Evolutionary conservation across 2,113 vertebrate genomes (phyloP), one percentile per base, ranked within the genome.

Genomic region (Zootoca vivipara): DNA sequence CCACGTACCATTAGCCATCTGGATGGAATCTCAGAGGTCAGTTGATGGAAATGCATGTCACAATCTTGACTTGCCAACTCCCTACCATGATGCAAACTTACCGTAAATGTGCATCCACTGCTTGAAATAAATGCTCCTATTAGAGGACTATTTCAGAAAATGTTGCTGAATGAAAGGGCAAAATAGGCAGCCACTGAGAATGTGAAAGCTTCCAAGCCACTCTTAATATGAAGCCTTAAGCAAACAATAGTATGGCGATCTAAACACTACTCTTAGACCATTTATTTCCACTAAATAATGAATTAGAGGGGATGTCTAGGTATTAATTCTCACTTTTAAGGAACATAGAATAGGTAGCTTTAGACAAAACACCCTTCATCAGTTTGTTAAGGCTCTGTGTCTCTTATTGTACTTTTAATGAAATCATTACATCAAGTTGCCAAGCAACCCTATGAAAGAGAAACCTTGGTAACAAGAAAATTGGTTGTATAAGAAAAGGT

Each of bases 381-480:
- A 89, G 64, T 78, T 84, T 82, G 87, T 62, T 81, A 85, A 20
- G 5, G 81, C 91, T 79, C 82, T 83, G 78, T 30, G 42, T 65
- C 73, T 64, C 72, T 30, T 42, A 81, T 69, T 85, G 28, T 81
- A 92, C 46, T 89, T 85, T 89, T 86, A 83, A 90, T 20, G 84
- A 91, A 83, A 84, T 69, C 3, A 5, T 35, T 81, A 70, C 74
- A 89, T 83, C 83, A 72, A 81, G 83, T 15, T 94, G 90, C 77
- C 77, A 89, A 87, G 80, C 58, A 86, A 75, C 30, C 80, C 46
- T 0, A 12, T 1, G 46, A 88, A 93, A 80, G 0, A 24, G 85
- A 46, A 0, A 0, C 30, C 35, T 2, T 16, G 30, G 16, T 75
- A 85, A 80, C 33, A 58, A 81, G 86, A 83, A 91, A 64, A 52